A percentile compares a stretch with the other conserved stretches of the same genome.
Evolutionary conservation across 2,888 invertebrate species (phyloP).

Genomic region (Pyrrhosoma nymphula): DNA sequence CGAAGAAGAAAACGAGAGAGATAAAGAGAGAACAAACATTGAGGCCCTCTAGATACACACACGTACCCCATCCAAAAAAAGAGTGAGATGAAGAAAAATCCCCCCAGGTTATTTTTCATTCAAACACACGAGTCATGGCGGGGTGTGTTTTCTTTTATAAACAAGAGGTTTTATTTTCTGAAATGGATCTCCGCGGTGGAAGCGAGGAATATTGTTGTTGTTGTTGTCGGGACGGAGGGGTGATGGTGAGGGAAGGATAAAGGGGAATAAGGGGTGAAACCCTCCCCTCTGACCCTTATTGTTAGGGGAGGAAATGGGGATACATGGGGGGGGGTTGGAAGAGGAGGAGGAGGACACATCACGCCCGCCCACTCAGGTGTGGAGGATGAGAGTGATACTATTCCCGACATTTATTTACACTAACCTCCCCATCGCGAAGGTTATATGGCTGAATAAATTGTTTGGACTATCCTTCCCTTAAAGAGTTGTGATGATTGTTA

Average conservation of each 20-base stretch:
- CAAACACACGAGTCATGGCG: background rate
- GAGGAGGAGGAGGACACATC: background rate
- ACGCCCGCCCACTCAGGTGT: background rate
- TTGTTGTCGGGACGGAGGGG: background rate
- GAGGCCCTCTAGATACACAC: background rate
- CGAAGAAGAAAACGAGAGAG: background rate
- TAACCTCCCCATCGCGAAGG: background rate
- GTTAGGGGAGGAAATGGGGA: background rate
- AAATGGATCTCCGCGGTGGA: background rate
- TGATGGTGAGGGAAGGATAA: background rate
- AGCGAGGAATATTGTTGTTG: constrained; percentile 16
- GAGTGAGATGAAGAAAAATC: background rate
- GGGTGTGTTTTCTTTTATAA: background rate
- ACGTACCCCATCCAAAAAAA: background rate
- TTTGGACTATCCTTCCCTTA: background rate
- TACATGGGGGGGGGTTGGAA: background rate
- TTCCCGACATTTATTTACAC: constrained; percentile 6
- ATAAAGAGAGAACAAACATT: background rate
- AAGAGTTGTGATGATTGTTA: background rate
- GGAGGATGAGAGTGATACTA: background rate
- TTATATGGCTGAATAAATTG: constrained; percentile 27
- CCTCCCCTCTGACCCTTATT: background rate
- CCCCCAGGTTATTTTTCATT: background rate
- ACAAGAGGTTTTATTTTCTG: constrained; percentile 11
- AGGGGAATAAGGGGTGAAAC: background rate